Percentiles rank a stretch among this genome's conserved stretches.
phyloP scores from a whole-genome alignment of 2,797 vertebrate genomes.

The Pseudochirops cupreus region DNA sequence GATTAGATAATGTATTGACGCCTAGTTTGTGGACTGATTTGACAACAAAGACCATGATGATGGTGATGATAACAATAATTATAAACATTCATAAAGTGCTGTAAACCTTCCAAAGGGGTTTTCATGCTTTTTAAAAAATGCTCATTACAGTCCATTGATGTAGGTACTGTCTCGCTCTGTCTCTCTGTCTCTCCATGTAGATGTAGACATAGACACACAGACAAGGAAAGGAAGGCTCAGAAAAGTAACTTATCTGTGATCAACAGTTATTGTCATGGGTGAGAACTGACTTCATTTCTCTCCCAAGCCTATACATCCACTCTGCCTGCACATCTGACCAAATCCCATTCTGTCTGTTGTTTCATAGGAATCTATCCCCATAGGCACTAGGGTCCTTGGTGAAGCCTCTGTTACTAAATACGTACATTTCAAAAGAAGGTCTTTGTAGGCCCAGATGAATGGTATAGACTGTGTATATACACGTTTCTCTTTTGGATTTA shows the following conservation, averaged over 20 bases:
- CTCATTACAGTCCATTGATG: background rate
- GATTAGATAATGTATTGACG: slow-evolving; percentile 30
- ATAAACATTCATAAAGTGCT: background rate
- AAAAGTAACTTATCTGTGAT: background rate
- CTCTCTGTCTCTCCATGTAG: no score
- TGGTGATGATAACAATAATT: no score
- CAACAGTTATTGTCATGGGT: background rate
- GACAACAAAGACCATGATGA: background rate
- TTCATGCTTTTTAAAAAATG: background rate
- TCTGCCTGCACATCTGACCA: background rate
- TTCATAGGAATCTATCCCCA: background rate
- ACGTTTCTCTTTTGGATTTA: background rate
- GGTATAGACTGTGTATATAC: background rate
- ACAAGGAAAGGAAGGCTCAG: background rate
- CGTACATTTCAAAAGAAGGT: background rate
- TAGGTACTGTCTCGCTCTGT: background rate
- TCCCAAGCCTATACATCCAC: background rate
- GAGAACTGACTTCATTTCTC: background rate
- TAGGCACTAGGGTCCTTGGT: background rate
- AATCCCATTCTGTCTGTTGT: background rate
- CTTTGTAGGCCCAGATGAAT: background rate
- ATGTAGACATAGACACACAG: background rate
- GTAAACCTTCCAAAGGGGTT: background rate
- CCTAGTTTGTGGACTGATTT: slow-evolving; percentile 27
- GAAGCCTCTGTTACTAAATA: background rate